Conservation (phyloP, 2,888 invertebrate genomes). For the Chalcis sispes region DNA sequence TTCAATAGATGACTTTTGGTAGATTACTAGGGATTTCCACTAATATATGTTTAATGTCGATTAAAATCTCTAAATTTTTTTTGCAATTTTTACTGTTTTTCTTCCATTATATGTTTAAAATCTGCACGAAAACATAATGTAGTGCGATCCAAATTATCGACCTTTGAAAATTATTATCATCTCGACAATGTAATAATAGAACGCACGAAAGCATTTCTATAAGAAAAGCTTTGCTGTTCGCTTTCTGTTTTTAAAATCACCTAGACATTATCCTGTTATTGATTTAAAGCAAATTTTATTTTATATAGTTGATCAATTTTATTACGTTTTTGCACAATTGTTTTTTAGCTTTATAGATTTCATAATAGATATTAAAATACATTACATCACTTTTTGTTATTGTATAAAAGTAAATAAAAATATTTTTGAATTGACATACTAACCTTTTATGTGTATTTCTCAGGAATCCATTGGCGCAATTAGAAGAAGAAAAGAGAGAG, state of each 20-base stretch:
- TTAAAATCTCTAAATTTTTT: conserved; percentile 21
- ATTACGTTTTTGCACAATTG: conserved; percentile 38
- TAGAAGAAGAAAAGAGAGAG: conserved; percentile 98
- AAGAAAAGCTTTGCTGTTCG: conserved; percentile 32
- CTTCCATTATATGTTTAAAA: conserved; percentile 47
- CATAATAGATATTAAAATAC: conserved; percentile 19
- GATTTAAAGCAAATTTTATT: conserved; percentile 14
- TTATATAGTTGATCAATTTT: conserved; percentile 32
- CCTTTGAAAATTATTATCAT: conserved; percentile 4
- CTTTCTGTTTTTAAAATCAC: conserved; percentile 36
- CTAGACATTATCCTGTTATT: conserved; percentile 16
- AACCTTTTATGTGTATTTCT: conserved; percentile 61
- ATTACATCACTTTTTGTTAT: conserved; percentile 21
- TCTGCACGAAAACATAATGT: conserved; percentile 47
- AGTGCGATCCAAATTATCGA: conserved; percentile 9
- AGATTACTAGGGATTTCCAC: conserved; percentile 29
- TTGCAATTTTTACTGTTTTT: conserved; percentile 28
- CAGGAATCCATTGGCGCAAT: conserved; percentile 97
- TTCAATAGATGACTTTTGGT: conserved; percentile 48
- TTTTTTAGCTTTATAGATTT: conserved; percentile 53
- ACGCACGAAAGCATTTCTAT: conserved; percentile 47
- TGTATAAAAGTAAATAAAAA: conserved; percentile 27
- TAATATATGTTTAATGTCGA: conserved; percentile 32
- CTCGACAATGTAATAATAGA: conserved; percentile 13
- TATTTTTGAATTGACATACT: conserved; percentile 1